A percentile compares a stretch with the other conserved stretches of the same genome.
Conservation (phyloP, 2,113 vertebrate species). For the Hippocampus barbouri region DNA sequence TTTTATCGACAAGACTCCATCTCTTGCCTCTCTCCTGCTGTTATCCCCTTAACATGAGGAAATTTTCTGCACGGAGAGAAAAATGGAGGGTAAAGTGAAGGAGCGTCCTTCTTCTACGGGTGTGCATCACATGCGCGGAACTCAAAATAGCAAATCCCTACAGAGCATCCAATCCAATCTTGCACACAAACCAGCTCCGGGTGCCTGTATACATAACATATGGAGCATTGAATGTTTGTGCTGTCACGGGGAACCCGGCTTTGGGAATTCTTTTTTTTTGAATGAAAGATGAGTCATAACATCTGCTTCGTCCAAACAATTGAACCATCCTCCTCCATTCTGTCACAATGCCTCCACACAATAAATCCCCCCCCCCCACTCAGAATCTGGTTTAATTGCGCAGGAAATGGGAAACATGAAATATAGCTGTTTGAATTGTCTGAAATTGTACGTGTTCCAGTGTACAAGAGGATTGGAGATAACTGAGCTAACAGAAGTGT, state of each 20-base stretch:
- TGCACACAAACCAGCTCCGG: not conserved
- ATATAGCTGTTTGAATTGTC: not conserved
- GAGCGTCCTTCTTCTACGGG: constrained; percentile 32
- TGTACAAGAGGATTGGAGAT: not conserved
- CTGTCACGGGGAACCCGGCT: constrained; percentile 19
- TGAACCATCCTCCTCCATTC: constrained; percentile 6
- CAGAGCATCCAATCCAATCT: constrained; percentile 32
- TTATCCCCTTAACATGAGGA: constrained; percentile 22
- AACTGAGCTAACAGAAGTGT: constrained; percentile 8
- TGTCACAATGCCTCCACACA: constrained; percentile 5
- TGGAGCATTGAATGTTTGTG: constrained; percentile 3
- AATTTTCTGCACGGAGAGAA: constrained; percentile 21
- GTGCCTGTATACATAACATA: not conserved
- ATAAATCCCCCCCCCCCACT: not conserved
- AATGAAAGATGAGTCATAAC: constrained; percentile 5
- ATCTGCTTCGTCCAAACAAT: constrained; percentile 13
- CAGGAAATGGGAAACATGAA: not conserved
- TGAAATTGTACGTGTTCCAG: not conserved
- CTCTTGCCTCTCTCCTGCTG: constrained; percentile 22
- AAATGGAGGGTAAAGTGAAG: not conserved
- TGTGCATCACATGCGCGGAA: constrained; percentile 33
- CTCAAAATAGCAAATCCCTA: constrained; percentile 62
- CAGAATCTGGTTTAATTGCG: constrained; percentile 8
- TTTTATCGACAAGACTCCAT: constrained; percentile 29
- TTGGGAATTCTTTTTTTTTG: constrained; percentile 11